Percentiles rank a stretch among this genome's conserved stretches.
Conservation (phyloP, 2,113 vertebrate genomes). For the Willisornis vidua region DNA sequence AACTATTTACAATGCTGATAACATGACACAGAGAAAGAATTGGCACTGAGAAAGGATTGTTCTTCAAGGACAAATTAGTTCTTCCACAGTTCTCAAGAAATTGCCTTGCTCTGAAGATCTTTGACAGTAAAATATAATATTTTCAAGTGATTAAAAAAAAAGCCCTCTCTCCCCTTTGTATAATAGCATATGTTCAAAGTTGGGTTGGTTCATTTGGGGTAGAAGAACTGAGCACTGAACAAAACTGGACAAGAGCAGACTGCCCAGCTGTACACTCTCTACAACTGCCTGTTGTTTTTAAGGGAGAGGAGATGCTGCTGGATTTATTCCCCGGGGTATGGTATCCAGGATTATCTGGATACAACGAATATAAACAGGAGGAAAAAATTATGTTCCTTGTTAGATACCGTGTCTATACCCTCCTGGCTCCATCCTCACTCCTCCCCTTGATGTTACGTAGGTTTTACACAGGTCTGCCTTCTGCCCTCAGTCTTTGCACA, state of each 20-base stretch:
- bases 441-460: background rate
- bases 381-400: background rate
- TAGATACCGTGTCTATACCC: background rate
- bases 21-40: background rate
- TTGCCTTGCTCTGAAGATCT: background rate
- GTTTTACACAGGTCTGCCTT: background rate
- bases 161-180: background rate
- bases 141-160: background rate
- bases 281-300: background rate
- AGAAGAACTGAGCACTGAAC: background rate
- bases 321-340: background rate
- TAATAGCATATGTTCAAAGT: background rate
- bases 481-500: background rate
- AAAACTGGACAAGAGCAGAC: background rate
- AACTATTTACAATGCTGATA: background rate
- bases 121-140: background rate
- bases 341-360: background rate
- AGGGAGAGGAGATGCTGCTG: background rate
- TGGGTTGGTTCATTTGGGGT: background rate
- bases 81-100: background rate
- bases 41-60: background rate
- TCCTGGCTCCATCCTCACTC: background rate
- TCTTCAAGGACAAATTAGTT: background rate
- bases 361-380: background rate
- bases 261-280: background rate